phyloP scores from a whole-genome alignment of 1,140 invertebrate genomes.

The Brachionus manjavacas region DNA sequence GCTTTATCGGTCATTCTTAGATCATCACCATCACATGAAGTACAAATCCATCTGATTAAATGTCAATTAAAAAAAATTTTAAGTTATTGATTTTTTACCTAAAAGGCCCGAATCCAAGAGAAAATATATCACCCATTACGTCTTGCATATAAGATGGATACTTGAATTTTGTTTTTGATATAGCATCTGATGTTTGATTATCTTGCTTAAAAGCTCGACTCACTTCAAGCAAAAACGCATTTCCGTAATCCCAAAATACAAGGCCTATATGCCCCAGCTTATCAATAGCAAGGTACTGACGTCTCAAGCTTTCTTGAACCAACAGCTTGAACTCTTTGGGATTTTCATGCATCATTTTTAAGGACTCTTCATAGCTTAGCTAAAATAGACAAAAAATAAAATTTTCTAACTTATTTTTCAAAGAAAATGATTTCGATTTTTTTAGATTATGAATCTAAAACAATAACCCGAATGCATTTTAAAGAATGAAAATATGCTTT shows the following conservation, averaged over 20 bases:
- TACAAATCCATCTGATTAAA: constrained; percentile 64
- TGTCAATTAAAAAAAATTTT: not conserved
- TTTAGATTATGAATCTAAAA: not conserved
- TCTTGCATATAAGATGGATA: constrained; percentile 70
- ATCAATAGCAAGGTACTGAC: constrained; percentile 66
- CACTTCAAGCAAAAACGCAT: constrained; percentile 68
- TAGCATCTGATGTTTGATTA: not conserved
- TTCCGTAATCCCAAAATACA: constrained; percentile 69
- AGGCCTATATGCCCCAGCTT: constrained; percentile 62
- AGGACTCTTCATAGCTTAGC: constrained; percentile 58
- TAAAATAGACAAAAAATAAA: constrained; percentile 44
- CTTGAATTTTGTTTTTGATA: constrained; percentile 57
- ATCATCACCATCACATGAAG: constrained; percentile 62
- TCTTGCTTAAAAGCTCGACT: constrained; percentile 61
- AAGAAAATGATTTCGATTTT: not conserved
- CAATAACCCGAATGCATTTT: no score
- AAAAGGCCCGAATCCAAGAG: constrained; percentile 69
- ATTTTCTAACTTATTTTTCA: no score
- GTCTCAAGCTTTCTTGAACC: constrained; percentile 63
- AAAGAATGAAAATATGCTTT: no score
- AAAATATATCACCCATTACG: constrained; percentile 71
- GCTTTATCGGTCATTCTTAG: constrained; percentile 63
- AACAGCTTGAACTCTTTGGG: constrained; percentile 61
- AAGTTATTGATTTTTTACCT: not conserved
- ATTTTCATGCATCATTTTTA: constrained; percentile 60